Conservation (phyloP, 2,113 vertebrate genomes). For the Shinisaurus crocodilurus region DNA sequence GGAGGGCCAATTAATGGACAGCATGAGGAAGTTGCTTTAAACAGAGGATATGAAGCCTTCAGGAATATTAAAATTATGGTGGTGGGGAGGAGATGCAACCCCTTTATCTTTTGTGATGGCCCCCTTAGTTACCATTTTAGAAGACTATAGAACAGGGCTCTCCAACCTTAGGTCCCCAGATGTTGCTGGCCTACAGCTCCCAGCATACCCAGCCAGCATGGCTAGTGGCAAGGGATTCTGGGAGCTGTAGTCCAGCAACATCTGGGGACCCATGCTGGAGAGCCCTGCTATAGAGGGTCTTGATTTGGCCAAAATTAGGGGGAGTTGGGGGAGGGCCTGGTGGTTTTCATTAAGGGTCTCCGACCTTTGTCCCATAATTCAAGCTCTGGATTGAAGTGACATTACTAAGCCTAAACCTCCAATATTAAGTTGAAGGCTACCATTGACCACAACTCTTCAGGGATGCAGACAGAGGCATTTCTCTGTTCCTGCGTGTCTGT, state of each 20-base stretch:
- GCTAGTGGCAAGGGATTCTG: too few relatives aligned
- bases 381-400: background rate
- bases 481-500: background rate
- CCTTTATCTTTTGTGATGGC: background rate
- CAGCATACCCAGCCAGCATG: too few relatives aligned
- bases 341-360: background rate
- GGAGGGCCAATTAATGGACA: background rate
- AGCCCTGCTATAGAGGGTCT: background rate
- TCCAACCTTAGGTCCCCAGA: too few relatives aligned
- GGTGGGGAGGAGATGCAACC: background rate
- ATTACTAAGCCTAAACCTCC: background rate
- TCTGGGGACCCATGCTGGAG: too few relatives aligned
- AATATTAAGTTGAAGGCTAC: background rate
- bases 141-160: background rate
- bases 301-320: background rate
- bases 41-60: background rate
- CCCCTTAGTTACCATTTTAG: background rate
- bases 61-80: background rate
- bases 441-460: background rate
- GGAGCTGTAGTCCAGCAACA: too few relatives aligned
- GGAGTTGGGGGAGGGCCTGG: background rate
- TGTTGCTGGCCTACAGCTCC: too few relatives aligned
- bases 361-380: background rate
- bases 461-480: background rate
- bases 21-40: background rate